Conservation (phyloP, 2,888 invertebrate species). For the Argyresthia albistria region DNA sequence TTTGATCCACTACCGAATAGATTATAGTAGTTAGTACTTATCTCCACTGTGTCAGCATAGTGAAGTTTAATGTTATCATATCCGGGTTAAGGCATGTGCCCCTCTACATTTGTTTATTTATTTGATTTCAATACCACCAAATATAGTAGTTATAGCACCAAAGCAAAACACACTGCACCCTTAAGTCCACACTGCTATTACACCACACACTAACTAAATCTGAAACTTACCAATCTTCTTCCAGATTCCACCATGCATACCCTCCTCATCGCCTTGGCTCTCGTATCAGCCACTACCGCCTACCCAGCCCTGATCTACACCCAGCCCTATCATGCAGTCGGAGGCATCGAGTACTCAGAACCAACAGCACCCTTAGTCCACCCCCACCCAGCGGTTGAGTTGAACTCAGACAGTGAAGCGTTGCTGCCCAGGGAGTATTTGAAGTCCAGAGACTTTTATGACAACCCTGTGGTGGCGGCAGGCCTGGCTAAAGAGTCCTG, state of each 20-base stretch:
- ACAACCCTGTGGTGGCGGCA: conserved; percentile 81
- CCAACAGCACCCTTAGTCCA: conserved; percentile 33
- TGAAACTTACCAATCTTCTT: neutral
- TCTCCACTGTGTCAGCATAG: no score
- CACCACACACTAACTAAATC: no score
- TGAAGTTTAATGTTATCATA: no score
- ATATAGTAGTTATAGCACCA: no score
- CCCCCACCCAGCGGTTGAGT: conserved; percentile 81
- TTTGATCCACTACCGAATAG: no score
- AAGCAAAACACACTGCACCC: no score
- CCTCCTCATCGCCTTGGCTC: conserved; percentile 30
- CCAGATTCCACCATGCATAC: conserved; percentile 11
- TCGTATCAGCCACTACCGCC: conserved; percentile 52
- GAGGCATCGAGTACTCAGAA: conserved; percentile 60
- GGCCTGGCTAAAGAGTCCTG: conserved; percentile 85
- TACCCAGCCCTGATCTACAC: conserved; percentile 59
- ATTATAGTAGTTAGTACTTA: no score
- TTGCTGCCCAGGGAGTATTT: conserved; percentile 78
- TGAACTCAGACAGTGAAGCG: conserved; percentile 80
- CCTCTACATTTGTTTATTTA: no score
- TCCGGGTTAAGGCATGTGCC: no score
- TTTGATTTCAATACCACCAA: no score
- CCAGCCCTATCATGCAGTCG: conserved; percentile 51
- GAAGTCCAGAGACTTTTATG: conserved; percentile 80
- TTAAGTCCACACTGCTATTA: no score